Evolutionary conservation across 2,797 vertebrate species (phyloP).

Genomic region (Thamnophis elegans): DNA sequence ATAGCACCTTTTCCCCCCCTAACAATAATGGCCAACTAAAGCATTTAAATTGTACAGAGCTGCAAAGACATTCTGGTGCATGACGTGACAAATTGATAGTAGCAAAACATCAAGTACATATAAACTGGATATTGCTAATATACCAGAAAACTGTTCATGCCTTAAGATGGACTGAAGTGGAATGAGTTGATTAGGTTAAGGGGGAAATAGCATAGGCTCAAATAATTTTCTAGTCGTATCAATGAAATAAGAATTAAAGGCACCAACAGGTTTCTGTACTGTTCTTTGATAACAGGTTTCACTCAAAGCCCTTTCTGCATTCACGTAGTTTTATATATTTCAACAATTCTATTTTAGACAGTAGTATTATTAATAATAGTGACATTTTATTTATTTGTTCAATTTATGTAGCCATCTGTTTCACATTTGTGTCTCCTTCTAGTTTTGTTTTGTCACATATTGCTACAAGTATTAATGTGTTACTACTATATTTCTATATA

Average conservation of each 20-base stretch:
- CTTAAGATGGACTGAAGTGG: not conserved
- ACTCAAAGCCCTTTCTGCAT: not conserved
- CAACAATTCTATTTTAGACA: not conserved
- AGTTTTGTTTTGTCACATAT: not conserved
- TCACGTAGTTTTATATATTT: not conserved
- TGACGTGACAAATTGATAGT: not conserved
- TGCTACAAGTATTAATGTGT: not conserved
- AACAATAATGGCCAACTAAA: not conserved
- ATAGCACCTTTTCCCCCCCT: not conserved
- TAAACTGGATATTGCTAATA: not conserved
- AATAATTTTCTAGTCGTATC: not conserved
- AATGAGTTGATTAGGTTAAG: not conserved
- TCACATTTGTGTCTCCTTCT: not conserved
- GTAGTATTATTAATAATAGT: rapidly evolving
- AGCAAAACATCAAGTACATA: not conserved
- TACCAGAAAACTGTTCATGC: not conserved
- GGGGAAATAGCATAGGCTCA: not conserved
- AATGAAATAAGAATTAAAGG: not conserved
- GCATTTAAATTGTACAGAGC: not conserved
- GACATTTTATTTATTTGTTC: not conserved
- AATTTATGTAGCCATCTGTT: not conserved
- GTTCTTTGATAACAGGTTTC: not conserved
- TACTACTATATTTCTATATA: not conserved
- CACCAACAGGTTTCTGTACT: not conserved
- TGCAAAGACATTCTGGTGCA: not conserved